phyloP scores from a whole-genome alignment of 2,113 vertebrate species.

The Nansenia antarctica region DNA sequence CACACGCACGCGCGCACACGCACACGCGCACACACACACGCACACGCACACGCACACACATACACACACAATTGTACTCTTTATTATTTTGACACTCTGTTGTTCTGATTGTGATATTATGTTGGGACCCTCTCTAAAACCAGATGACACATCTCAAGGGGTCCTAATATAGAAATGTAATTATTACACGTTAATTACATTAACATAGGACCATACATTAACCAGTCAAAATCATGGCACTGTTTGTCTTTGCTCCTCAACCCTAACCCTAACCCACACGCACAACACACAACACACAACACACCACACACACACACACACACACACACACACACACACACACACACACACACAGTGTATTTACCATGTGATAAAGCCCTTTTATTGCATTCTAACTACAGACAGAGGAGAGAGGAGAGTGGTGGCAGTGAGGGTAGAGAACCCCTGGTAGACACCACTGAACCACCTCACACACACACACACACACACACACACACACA shows the following conservation, averaged over 20 bases:
- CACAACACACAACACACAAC: background rate
- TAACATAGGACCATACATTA: too few relatives aligned
- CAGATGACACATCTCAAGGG: too few relatives aligned
- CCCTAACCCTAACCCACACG: background rate
- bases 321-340: background rate
- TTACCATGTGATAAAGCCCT: background rate
- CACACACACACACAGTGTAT: background rate
- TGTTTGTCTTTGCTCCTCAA: background rate
- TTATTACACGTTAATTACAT: too few relatives aligned
- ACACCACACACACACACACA: background rate
- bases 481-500: constrained; percentile 1
- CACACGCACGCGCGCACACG: too few relatives aligned
- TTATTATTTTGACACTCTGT: too few relatives aligned
- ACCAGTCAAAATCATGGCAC: too few relatives aligned
- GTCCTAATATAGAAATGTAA: too few relatives aligned
- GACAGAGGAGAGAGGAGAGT: background rate
- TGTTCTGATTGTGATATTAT: too few relatives aligned
- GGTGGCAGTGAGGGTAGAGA: too few relatives aligned
- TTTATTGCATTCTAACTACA: background rate
- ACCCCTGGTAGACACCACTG: too few relatives aligned
- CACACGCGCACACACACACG: background rate
- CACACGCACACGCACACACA: constrained; percentile 13
- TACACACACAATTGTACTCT: too few relatives aligned
- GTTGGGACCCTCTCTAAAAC: too few relatives aligned
- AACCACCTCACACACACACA: background rate